Conservation (phyloP, 2,113 vertebrate genomes). For the Hippolais icterina region DNA sequence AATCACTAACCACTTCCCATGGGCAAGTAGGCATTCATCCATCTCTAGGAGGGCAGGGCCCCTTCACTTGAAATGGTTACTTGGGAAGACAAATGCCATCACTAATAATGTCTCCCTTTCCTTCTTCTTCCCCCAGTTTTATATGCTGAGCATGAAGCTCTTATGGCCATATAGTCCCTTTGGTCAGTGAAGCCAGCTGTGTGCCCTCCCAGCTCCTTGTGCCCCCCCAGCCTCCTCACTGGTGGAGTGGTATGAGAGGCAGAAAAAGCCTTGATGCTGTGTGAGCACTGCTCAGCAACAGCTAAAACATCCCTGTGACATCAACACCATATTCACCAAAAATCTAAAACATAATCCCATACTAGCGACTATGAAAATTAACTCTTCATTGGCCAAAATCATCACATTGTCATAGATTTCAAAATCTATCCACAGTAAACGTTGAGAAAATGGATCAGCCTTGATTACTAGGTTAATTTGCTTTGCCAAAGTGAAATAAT, state of each 20-base stretch:
- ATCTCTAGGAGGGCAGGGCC: background rate
- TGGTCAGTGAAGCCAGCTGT: background rate
- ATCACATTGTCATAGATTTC: background rate
- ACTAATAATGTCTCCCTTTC: background rate
- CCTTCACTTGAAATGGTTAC: background rate
- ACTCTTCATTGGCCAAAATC: background rate
- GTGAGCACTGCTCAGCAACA: background rate
- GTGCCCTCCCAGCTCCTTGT: background rate
- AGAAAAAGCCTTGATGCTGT: background rate
- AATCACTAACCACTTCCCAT: background rate
- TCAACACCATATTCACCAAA: background rate
- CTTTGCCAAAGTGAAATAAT: background rate
- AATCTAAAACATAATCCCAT: background rate
- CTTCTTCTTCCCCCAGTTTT: background rate
- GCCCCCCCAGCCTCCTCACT: accelerated
- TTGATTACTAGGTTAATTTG: background rate
- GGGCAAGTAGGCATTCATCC: background rate
- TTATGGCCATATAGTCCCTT: background rate
- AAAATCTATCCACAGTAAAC: background rate
- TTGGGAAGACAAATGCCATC: background rate
- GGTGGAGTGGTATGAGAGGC: accelerated
- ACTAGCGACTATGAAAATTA: background rate
- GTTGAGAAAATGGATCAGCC: background rate
- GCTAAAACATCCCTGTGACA: background rate
- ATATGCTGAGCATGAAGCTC: background rate